Conservation (phyloP, 2,113 vertebrate species). For the Anseranas semipalmata region DNA sequence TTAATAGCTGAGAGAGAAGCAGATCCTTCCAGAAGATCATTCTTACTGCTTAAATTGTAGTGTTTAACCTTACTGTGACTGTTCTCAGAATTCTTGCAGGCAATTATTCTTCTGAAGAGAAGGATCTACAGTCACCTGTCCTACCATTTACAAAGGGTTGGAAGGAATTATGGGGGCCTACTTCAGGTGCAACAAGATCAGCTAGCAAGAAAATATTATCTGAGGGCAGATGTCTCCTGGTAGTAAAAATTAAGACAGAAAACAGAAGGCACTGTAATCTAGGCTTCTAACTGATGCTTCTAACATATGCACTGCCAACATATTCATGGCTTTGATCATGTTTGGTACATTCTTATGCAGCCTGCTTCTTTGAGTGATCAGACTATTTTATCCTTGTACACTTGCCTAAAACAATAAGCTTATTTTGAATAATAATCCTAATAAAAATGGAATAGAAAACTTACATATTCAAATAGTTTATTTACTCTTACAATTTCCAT, state of each 20-base stretch:
- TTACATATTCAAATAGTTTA: background rate
- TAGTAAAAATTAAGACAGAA: background rate
- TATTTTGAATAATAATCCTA: background rate
- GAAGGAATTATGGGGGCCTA: background rate
- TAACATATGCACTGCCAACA: background rate
- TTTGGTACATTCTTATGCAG: background rate
- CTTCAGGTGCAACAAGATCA: background rate
- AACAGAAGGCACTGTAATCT: background rate
- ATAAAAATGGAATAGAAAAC: background rate
- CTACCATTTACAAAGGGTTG: background rate
- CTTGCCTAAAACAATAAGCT: background rate
- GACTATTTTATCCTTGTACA: background rate
- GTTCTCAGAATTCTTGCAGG: background rate
- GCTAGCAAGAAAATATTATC: background rate
- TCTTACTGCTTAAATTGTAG: background rate
- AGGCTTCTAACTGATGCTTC: background rate
- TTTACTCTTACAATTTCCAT: background rate
- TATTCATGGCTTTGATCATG: fast-evolving
- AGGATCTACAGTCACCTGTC: background rate
- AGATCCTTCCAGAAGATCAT: background rate
- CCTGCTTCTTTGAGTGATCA: background rate
- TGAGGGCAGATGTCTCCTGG: background rate
- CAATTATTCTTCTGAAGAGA: background rate
- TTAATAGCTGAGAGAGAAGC: background rate
- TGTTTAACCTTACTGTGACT: background rate